These are phyloP conservation scores for Lerista edwardsae DNA, from an alignment of 2,797 vertebrate species.

Conservation along the genomic window DNA sequence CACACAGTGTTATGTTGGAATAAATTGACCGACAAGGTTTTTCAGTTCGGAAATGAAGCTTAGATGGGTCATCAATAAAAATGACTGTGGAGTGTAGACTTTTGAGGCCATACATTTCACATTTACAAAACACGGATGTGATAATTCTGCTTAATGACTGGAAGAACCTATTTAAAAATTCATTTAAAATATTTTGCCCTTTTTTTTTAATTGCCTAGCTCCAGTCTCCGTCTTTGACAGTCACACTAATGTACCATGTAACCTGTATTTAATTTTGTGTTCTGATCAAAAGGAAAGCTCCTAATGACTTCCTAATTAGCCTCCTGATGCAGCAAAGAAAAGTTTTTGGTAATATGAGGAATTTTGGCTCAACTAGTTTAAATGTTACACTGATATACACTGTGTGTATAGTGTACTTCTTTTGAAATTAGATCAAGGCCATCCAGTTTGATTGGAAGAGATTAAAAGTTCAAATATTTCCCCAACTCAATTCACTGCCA, in stretches of 20 bases:
- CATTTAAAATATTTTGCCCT: constrained; percentile 73
- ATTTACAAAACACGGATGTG: constrained; percentile 72
- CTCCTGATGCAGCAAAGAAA: constrained; percentile 43
- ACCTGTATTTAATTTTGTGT: constrained; percentile 68
- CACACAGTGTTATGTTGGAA: constrained; percentile 77
- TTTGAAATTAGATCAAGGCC: neutral
- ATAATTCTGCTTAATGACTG: constrained; percentile 74
- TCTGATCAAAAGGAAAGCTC: constrained; percentile 63
- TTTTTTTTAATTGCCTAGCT: constrained; percentile 70
- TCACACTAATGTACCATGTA: constrained; percentile 71
- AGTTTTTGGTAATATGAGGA: neutral
- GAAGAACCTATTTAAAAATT: constrained; percentile 77
- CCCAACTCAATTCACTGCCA: neutral
- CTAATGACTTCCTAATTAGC: constrained; percentile 59
- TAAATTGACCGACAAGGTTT: constrained; percentile 82
- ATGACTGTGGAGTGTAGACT: constrained; percentile 62
- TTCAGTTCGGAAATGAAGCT: constrained; percentile 79
- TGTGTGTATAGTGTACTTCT: no score
- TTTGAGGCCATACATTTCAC: constrained; percentile 71
- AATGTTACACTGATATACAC: constrained; percentile 13
- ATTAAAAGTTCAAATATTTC: neutral
- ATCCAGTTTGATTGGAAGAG: neutral
- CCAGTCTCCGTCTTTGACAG: constrained; percentile 68
- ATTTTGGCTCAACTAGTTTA: neutral
- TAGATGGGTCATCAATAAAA: constrained; percentile 80